Evolutionary conservation across 2,113 vertebrate species (phyloP).

Genomic region (Hassar affinis): DNA sequence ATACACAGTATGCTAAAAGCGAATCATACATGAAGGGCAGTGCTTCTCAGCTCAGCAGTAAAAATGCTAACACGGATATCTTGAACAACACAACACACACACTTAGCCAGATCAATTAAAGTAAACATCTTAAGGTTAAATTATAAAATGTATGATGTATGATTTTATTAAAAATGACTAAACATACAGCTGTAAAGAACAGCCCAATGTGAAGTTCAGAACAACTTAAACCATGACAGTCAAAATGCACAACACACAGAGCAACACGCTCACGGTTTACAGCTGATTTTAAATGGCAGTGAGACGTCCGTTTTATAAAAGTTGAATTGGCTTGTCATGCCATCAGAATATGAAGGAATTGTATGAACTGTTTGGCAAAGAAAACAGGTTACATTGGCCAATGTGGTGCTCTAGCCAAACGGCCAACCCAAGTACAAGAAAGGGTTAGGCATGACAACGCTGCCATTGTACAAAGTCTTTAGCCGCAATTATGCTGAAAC

Average conservation of each 20-base stretch:
- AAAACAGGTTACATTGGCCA: background rate
- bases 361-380: background rate
- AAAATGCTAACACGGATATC: slow-evolving; percentile 33
- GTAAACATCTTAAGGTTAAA: background rate
- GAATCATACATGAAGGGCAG: background rate
- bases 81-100: slow-evolving; percentile 22
- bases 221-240: background rate
- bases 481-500: background rate
- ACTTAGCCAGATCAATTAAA: background rate
- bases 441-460: background rate
- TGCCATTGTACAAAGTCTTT: background rate
- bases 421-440: background rate
- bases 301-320: background rate
- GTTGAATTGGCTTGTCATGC: background rate
- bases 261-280: background rate
- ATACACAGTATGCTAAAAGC: background rate
- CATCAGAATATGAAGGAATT: background rate
- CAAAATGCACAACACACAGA: background rate
- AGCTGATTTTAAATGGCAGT: background rate
- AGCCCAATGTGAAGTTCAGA: background rate
- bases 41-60: slow-evolving; percentile 32
- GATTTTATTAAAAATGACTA: background rate
- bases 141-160: background rate
- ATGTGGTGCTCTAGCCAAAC: background rate
- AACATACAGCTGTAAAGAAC: background rate